Evolutionary conservation across 2,888 invertebrate species (phyloP), one percentile per base, ranked within the genome.

Genomic region (Lasioglossum vierecki): DNA sequence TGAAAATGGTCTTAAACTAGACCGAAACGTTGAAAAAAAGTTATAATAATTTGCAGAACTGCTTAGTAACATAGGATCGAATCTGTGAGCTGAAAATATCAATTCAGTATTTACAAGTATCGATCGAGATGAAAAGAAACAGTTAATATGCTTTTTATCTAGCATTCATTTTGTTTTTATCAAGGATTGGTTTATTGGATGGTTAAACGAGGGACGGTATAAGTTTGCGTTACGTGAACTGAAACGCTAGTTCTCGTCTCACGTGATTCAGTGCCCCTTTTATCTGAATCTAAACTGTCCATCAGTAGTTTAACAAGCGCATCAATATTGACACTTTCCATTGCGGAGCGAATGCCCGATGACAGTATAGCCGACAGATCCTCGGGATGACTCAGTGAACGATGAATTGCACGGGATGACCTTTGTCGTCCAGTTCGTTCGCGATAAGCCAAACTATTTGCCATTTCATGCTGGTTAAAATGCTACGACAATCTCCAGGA

Each of bases 241-340:
- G 41, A 77, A 79, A 71, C 46, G 15, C 26, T 35, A 30, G 15
- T 3, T 22, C 41, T 60, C 15, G 39, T 74, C 70, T 74, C 79
- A 74, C 76, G 79, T 74, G 70, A 82, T 80, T 84, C 88, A 82
- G 82, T 79, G 79, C 70, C 77, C 41, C 80, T 81, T 81, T 90
- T 90, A 88, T 89, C 88, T 83, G 73, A 84, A 85, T 86, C 86
- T 74, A 85, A 86, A 88, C 84, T 63, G 76, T 44, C 76, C 83
- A 79, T 88, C 85, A 82, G 88, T 90, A 90, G 88, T 89, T 88
- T 78, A 88, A 86, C 84, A 80, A 77, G 73, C 80, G 79, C 72
- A 88, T 90, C 86, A 89, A 90, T 89, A 89, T 90, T 90, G 84
- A 89, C 84, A 81, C 77, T 79, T 60, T 46, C 53, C 80, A 80